Base-by-base conservation (phyloP, 1,140 invertebrate genomes). In the Pogonognathellus flavescens region DNA sequence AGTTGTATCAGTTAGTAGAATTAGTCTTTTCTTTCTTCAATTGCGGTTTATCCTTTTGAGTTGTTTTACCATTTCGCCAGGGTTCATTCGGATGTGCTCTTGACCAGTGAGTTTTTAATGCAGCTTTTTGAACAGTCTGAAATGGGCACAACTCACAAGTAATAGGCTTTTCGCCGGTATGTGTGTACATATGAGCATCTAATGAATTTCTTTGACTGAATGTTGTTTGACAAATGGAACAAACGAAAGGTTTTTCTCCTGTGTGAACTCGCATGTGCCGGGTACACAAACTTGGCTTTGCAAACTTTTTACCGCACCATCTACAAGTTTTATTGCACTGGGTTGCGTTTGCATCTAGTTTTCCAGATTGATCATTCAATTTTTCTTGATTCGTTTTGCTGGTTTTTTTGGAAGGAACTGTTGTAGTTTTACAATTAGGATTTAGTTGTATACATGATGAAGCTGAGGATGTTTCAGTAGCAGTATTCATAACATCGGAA, bases 91-190 rank as follows among this genome's bases (percentile, higher is more conserved):
- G 88, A 88, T 89, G 88, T 50, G 88, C 88, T 70, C 83, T 62
- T 7, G 70, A 52, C 62, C 86, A 86, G 57, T 89, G 88, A 31
- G 66, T 89, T 50, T 86, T 86, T 20, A 89, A 53, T n/a, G 86
- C 81, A 20, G 85, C 84, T 72, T 86, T 80, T n/a, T 87, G 85
- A n/a, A 88, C 84, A 14, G 86, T 85, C 31, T 57, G 25, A 80
- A 87, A 87, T 11, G 85, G 70, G 53, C 88, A 89, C n/a, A 86
- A 41, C 16, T 20, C 90, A 87, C 94, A 95, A 3, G 91, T 90
- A 89, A 92, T 94, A 0, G 94, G 93, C 86, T 94, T 94, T 87
- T 93, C 92, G 13, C 92, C 91, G 7, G 93, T 93, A 89, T 94
- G 93, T 2, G 92, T 93, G 0, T 91, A 91, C 91, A 93, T 92